These are phyloP conservation scores for Neomonachus schauinslandi DNA, from an alignment of 2,113 vertebrate genomes.

Conservation along the genomic window DNA sequence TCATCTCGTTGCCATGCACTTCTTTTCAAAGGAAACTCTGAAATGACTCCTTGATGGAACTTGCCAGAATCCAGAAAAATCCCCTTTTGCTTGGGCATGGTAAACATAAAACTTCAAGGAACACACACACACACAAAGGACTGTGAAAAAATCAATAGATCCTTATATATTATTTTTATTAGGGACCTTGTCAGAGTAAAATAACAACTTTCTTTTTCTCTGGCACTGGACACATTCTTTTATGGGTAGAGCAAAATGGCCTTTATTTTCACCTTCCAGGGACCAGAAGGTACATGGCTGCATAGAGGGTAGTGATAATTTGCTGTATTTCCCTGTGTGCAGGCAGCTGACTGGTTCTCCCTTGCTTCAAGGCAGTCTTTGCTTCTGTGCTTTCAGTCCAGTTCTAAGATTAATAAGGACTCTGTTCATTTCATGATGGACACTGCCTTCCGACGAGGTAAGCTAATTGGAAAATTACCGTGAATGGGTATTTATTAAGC, in stretches of 20 bases:
- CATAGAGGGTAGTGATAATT: neutral
- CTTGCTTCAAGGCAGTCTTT: neutral
- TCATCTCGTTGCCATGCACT: neutral
- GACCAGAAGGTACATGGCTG: neutral
- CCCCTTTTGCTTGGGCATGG: neutral
- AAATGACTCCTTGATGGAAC: slow-evolving; percentile 54
- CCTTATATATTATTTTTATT: slow-evolving; percentile 78
- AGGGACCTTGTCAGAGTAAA: slow-evolving; percentile 67
- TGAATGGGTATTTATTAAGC: neutral
- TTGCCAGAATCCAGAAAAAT: slow-evolving; percentile 44
- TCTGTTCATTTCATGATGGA: neutral
- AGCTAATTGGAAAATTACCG: neutral
- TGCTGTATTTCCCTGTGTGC: neutral
- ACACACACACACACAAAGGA: neutral
- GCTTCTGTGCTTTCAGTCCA: neutral
- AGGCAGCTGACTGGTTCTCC: neutral
- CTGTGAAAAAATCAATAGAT: slow-evolving; percentile 69
- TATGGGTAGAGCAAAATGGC: slow-evolving; percentile 55
- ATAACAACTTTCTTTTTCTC: slow-evolving; percentile 66
- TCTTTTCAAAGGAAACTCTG: slow-evolving; percentile 48
- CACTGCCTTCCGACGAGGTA: neutral
- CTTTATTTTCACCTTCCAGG: slow-evolving; percentile 45
- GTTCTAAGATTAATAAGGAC: neutral
- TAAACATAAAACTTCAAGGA: slow-evolving; percentile 69
- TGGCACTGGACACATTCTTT: slow-evolving; percentile 53